Conservation (phyloP, 2,113 vertebrate species). For the Climacteris rufus region DNA sequence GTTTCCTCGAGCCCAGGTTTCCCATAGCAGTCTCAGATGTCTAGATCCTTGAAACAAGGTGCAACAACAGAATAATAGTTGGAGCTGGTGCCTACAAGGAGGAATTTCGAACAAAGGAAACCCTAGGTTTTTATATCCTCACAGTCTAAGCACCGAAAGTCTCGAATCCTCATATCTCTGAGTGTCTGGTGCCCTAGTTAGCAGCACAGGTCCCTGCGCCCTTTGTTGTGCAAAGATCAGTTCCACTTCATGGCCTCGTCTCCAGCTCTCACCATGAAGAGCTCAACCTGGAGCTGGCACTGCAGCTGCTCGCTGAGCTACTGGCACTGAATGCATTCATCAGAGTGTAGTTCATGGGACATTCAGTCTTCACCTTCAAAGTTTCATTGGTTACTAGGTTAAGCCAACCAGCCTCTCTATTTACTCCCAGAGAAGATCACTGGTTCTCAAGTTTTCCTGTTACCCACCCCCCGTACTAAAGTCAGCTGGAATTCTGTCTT, state of each 20-base stretch:
- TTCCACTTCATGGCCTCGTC: background rate
- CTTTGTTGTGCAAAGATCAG: background rate
- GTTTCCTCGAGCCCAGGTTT: background rate
- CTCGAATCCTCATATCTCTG: background rate
- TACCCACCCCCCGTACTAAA: background rate
- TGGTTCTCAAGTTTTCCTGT: background rate
- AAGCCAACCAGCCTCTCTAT: background rate
- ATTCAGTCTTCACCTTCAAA: background rate
- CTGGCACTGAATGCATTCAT: background rate
- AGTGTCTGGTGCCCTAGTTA: background rate
- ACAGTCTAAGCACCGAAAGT: background rate
- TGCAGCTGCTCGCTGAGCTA: background rate
- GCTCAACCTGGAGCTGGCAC: background rate
- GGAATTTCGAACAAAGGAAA: background rate
- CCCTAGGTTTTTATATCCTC: background rate
- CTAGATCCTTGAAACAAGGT: background rate
- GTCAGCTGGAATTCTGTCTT: background rate
- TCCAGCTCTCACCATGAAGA: background rate
- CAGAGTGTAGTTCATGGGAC: background rate
- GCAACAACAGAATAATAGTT: background rate
- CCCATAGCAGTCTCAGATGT: background rate
- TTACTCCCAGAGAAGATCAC: background rate
- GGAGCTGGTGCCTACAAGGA: background rate
- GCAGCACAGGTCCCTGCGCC: background rate
- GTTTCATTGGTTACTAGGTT: background rate